These are phyloP conservation scores for Styela clava DNA, from an alignment of 23 tunicate genomes.

Conservation along the genomic window DNA sequence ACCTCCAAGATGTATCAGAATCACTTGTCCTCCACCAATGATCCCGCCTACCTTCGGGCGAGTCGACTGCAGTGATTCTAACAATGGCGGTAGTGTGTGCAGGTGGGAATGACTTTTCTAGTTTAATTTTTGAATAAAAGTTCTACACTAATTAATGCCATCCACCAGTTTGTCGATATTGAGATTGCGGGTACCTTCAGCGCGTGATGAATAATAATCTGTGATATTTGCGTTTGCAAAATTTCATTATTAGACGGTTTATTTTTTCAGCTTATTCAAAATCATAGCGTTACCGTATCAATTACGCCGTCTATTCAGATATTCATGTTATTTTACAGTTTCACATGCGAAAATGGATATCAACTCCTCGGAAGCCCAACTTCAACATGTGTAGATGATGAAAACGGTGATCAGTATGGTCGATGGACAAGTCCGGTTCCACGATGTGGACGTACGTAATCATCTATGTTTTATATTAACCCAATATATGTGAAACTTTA, in stretches of 20 bases:
- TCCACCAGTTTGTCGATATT: too few species aligned
- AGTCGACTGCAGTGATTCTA: constrained; percentile 40
- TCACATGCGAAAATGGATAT: constrained; percentile 18
- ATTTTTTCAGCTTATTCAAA: too few species aligned
- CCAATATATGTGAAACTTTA: not conserved
- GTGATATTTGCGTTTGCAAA: too few species aligned
- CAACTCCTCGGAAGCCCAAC: constrained; percentile 21
- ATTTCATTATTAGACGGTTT: too few species aligned
- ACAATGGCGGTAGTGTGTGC: constrained; percentile 45
- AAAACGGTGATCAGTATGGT: constrained; percentile 22
- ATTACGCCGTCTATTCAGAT: too few species aligned
- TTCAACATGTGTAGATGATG: constrained; percentile 8
- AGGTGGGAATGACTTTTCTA: constrained; percentile 24
- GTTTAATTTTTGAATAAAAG: too few species aligned
- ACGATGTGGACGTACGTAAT: constrained; percentile 17
- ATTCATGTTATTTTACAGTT: constrained; percentile 10
- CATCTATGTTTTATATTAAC: not conserved
- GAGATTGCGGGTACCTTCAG: too few species aligned
- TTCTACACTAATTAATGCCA: too few species aligned
- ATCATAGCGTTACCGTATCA: too few species aligned
- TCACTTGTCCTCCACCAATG: constrained; percentile 45
- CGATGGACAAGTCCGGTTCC: constrained; percentile 19
- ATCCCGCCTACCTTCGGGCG: constrained; percentile 47
- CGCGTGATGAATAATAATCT: too few species aligned
- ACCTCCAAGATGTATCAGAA: constrained; percentile 22